A percentile compares a stretch with the other conserved stretches of the same genome.
These are phyloP conservation scores for Drosophila nigromelanica DNA, from an alignment of 1,140 invertebrate species.

Conservation along the genomic window DNA sequence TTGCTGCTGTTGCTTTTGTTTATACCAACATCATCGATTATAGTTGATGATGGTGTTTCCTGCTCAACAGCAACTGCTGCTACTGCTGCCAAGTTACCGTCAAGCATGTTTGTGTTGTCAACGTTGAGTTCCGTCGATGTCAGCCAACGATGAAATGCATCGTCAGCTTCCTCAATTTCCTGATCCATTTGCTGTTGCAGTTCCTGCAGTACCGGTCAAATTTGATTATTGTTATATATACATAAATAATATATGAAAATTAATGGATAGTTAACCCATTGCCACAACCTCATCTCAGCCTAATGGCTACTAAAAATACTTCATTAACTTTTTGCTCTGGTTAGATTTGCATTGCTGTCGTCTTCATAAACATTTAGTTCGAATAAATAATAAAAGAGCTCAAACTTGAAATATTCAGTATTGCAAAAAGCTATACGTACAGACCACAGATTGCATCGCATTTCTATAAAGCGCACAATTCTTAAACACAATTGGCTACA, in stretches of 20 bases:
- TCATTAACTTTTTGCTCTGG: constrained; percentile 13
- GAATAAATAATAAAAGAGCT: constrained; percentile 67
- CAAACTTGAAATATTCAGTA: constrained; percentile 64
- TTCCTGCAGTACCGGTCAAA: constrained; percentile 6
- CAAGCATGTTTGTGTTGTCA: constrained; percentile 63
- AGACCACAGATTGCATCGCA: constrained; percentile 26
- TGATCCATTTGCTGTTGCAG: constrained; percentile 47
- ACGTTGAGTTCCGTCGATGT: constrained; percentile 77
- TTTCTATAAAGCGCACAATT: constrained; percentile 16
- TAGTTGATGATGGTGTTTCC: constrained; percentile 72
- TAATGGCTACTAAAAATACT: constrained; percentile 40
- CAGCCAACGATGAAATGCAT: constrained; percentile 81
- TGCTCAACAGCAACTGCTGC: constrained; percentile 51
- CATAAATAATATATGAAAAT: constrained; percentile 19
- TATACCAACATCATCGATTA: constrained; percentile 74
- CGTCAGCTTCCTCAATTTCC: constrained; percentile 66
- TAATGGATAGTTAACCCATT: constrained; percentile 10
- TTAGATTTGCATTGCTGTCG: neutral
- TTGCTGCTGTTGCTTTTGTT: constrained; percentile 52
- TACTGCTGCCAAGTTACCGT: constrained; percentile 55
- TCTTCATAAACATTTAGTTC: constrained; percentile 32
- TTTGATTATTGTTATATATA: constrained; percentile 22
- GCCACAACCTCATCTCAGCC: neutral
- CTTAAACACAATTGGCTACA: constrained; percentile 27
- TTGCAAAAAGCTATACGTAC: constrained; percentile 46